Evolutionary conservation across 1,140 invertebrate species (phyloP), one percentile per base, ranked within the genome.

Genomic region (Drosophila mauritiana): DNA sequence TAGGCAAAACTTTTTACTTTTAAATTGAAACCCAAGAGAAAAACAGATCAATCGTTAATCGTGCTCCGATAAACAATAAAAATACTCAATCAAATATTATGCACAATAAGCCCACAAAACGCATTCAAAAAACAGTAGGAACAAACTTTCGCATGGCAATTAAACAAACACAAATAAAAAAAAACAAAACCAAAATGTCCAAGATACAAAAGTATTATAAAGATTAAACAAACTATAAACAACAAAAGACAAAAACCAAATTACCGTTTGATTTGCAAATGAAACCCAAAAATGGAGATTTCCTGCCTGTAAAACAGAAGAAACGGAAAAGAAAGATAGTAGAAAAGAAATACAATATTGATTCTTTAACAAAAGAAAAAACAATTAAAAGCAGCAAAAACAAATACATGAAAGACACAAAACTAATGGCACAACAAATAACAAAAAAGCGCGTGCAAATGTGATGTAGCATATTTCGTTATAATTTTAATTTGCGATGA

Each of bases 231-330:
- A 59, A 54, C 65, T 67, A 67, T 34, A 65, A 63, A 80, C 36
- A 73, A 27, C 17, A 61, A 64, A 58, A 62, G 64, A 61, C 43
- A 54, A 55, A 65, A 78, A 75, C 51, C 45, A 91, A 82, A 78
- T 91, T 91, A 91, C 90, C 90, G 90, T 91, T 91, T 80, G 90
- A 84, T 90, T 91, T 91, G 86, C 90, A 91, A 91, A 91, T 91
- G 68, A 91, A 91, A 88, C 91, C 90, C 90, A 91, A 91, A 91
- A 91, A 91, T 80, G 90, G 91, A 79, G 91, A 91, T 91, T 91
- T 91, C 90, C 90, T 91, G 90, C 90, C 91, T 91, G 90, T 81
- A 85, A 90, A 80, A 79, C 77, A 79, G 13, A 78, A 79, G 53
- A 89, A 90, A 61, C 83, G 68, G 76, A 69, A 77, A 84, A 75